These are phyloP conservation scores for Entomobrya multifasciata DNA, from an alignment of 2,888 invertebrate genomes.

Conservation along the genomic window DNA sequence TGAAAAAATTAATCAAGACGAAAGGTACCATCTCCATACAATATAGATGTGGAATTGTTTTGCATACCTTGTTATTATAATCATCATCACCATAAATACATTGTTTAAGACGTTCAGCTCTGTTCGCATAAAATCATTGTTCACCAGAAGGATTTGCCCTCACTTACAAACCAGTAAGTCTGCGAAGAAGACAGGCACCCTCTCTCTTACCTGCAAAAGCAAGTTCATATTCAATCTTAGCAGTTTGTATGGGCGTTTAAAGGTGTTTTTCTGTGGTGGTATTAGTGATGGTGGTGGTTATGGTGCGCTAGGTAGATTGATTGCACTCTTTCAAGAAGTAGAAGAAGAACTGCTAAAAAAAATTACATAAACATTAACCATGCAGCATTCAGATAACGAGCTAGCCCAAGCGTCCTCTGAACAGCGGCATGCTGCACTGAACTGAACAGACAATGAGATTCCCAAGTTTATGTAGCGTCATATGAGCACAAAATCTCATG, in stretches of 20 bases:
- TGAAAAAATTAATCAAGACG: no score
- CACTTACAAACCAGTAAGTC: conserved; percentile 44
- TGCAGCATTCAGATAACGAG: not conserved
- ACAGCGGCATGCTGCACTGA: no score
- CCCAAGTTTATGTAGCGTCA: no score
- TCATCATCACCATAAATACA: not conserved
- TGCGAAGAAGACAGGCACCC: conserved; percentile 41
- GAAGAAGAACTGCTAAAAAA: not conserved
- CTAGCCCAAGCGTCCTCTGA: not conserved
- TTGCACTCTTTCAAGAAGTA: not conserved
- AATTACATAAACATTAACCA: not conserved
- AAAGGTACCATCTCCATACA: not conserved
- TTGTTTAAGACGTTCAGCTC: not conserved
- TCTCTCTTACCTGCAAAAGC: no score
- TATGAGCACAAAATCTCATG: no score
- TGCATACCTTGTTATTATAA: no score
- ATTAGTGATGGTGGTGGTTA: not conserved
- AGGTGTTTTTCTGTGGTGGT: not conserved
- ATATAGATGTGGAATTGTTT: no score
- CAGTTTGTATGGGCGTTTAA: not conserved
- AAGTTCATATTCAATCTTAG: not conserved
- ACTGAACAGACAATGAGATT: no score
- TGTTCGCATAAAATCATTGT: conserved; percentile 27
- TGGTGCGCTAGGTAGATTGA: not conserved
- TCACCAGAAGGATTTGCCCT: conserved; percentile 34